These are phyloP conservation scores for Phrynocephalus guinanensis DNA, from an alignment of 2,797 vertebrate genomes.

Conservation along the genomic window DNA sequence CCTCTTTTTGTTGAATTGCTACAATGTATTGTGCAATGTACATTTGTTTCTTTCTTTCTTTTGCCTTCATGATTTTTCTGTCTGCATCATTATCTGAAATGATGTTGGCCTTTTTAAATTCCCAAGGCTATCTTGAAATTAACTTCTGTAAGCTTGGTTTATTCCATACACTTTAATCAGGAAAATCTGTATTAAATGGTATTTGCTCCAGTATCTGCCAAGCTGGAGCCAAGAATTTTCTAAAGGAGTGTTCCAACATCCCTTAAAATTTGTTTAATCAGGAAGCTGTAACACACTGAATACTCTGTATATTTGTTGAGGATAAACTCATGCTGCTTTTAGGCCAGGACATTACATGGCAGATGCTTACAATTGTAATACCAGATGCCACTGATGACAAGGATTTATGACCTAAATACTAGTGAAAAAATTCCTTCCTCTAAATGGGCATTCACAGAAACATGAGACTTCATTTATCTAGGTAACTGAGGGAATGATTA, in stretches of 20 bases:
- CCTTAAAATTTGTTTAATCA: slow-evolving; percentile 55
- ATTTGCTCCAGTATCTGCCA: slow-evolving; percentile 13
- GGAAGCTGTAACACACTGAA: slow-evolving; percentile 33
- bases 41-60: background rate
- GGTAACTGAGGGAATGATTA: slow-evolving; percentile 43
- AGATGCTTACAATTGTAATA: slow-evolving; percentile 67
- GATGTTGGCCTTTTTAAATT: background rate
- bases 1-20: background rate
- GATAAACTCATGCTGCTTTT: slow-evolving; percentile 64
- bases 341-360: slow-evolving; percentile 60
- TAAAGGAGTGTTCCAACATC: background rate
- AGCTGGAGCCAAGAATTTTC: background rate
- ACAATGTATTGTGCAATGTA: no score
- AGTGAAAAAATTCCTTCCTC: slow-evolving; percentile 48
- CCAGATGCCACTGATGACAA: slow-evolving; percentile 63
- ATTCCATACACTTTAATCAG: slow-evolving; percentile 29
- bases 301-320: slow-evolving; percentile 66
- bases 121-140: background rate
- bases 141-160: background rate
- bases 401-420: slow-evolving; percentile 74
- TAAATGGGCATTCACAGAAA: slow-evolving; percentile 51
- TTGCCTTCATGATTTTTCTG: background rate
- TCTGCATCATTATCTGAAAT: background rate
- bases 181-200: slow-evolving; percentile 19
- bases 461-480: slow-evolving; percentile 36